Percentiles rank a stretch among this genome's conserved stretches.
phyloP scores from a whole-genome alignment of 2,113 vertebrate species.

The Columbina picui region DNA sequence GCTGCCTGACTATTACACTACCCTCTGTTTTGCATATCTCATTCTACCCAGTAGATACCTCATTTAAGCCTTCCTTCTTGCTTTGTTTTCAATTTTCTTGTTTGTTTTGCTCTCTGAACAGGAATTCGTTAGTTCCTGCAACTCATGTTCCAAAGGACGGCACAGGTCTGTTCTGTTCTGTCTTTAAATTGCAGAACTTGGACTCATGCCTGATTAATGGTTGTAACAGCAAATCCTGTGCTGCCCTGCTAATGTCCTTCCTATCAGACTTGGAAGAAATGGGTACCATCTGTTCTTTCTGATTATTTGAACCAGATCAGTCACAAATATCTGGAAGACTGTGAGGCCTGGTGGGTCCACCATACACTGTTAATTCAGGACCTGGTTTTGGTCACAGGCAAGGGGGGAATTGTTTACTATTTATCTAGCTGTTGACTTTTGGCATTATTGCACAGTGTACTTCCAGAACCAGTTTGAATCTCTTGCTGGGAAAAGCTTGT shows the following conservation, averaged over 20 bases:
- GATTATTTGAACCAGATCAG: not conserved
- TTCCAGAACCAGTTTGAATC: not conserved
- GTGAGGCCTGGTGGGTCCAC: not conserved
- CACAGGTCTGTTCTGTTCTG: not conserved
- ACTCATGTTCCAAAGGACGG: not conserved
- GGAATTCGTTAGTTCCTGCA: not conserved
- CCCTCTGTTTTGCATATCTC: not conserved
- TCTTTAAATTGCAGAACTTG: not conserved
- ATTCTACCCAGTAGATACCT: not conserved
- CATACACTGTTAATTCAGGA: not conserved
- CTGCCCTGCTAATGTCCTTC: not conserved
- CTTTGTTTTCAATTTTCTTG: not conserved
- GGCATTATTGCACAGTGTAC: not conserved
- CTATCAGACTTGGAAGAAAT: not conserved
- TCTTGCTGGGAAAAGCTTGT: not conserved
- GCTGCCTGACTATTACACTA: not conserved
- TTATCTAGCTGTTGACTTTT: not conserved
- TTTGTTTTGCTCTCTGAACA: not conserved
- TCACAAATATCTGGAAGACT: not conserved
- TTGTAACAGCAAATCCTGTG: not conserved
- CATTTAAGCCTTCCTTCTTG: not conserved
- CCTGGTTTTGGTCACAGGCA: not conserved
- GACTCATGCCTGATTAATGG: not conserved
- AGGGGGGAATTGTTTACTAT: not conserved
- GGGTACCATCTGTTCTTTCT: not conserved